Conservation (phyloP, 2,113 vertebrate species). For the Indicator maculatus region DNA sequence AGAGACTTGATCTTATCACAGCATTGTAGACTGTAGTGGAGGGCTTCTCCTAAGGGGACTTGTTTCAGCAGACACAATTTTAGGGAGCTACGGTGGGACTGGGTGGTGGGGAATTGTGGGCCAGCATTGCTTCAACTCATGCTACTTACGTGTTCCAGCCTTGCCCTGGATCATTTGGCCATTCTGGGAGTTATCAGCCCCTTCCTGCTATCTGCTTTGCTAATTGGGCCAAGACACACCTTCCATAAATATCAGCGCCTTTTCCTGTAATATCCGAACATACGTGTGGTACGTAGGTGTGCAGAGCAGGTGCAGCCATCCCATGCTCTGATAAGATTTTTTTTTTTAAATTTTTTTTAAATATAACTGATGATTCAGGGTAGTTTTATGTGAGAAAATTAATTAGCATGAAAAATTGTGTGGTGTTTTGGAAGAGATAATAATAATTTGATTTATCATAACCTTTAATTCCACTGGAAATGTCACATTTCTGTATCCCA, state of each 20-base stretch:
- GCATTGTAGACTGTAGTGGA: neutral
- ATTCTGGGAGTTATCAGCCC: neutral
- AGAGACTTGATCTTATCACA: neutral
- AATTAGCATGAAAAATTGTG: neutral
- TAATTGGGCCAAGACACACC: neutral
- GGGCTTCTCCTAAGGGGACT: neutral
- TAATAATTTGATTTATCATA: neutral
- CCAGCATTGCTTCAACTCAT: accelerated
- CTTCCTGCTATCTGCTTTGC: neutral
- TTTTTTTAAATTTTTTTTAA: neutral
- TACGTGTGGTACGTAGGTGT: accelerated
- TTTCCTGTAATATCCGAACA: neutral
- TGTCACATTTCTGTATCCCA: accelerated
- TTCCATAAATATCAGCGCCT: neutral
- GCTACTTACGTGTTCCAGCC: neutral
- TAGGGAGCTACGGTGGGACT: neutral
- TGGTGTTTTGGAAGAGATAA: neutral
- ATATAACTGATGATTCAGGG: neutral
- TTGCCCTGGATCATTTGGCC: accelerated
- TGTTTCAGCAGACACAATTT: neutral
- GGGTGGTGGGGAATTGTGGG: neutral
- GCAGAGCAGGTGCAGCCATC: neutral
- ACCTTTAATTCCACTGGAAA: neutral
- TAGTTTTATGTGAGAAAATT: neutral
- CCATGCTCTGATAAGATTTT: neutral